Evolutionary conservation across 1,140 invertebrate species (phyloP), one percentile per base, ranked within the genome.

Genomic region (Trichonephila inaurata): DNA sequence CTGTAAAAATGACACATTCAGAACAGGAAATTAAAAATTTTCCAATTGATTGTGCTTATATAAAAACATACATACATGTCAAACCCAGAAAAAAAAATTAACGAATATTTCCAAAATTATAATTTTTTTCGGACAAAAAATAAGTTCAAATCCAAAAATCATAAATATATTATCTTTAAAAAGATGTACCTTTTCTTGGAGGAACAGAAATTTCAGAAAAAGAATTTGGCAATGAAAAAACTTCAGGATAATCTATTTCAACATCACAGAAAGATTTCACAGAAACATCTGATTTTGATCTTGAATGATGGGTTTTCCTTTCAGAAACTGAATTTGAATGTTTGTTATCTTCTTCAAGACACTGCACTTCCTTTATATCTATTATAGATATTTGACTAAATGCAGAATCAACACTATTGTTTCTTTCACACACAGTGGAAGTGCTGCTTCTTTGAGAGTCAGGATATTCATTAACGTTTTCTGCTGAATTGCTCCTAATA

Each of bases 221-320:
- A 6, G 89, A 88, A 64, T 28, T 93, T n/a, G 94, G 94, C 21
- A 94, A 60, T 28, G 94, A 94, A 51, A 89, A 94, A 14, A 94
- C 61, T 44, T 89, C 72, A 64, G 62, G 5, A 19, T 21, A 3
- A 14, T 89, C 64, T 8, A 64, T 64, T 24, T 82, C 28, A 14
- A 28, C 33, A 24, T 18, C 12, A n/a, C 72, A 60, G 69, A 61
- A 58, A 24, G 51, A 18, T 62, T n/a, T 19, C 14, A 28, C 2
- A 18, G 58, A 64, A 72, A 40, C 82, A 94, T 94, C 94, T 28
- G 94, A 94, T 82, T 82, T 94, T 18, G 94, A 94, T 60, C 94
- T 91, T 44, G 85, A 51, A 94, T 91, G 93, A 12, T 72, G 88
- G 21, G 81, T 24, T 85, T 69, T 91, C 28, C 88, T 69, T 33